Conservation (phyloP, 2,113 vertebrate genomes). For the Labeo rohita region DNA sequence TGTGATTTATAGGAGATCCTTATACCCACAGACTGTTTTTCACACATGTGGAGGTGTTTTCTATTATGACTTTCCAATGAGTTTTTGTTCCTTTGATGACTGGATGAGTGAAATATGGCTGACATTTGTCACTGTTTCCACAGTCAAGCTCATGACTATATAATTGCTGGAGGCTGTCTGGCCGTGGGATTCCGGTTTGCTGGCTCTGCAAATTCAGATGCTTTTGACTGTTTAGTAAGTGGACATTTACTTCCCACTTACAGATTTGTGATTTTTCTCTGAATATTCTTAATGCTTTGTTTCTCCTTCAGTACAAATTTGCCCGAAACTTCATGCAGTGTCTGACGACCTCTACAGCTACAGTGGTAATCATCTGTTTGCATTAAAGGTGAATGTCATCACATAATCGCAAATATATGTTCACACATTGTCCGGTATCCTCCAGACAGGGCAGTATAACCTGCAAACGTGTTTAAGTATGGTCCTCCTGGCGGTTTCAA, state of each 20-base stretch:
- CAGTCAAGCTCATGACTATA: constrained; percentile 97
- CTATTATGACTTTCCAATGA: constrained; percentile 3
- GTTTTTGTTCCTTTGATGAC: background rate
- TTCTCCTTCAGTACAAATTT: constrained; percentile 82
- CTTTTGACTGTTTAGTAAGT: constrained; percentile 93
- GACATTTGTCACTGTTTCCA: constrained; percentile 45
- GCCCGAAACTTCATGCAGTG: constrained; percentile 93
- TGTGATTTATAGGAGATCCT: constrained; percentile 15
- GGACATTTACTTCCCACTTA: background rate
- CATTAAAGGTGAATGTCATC: background rate
- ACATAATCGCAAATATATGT: background rate
- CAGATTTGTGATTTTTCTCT: background rate
- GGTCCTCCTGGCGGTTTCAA: constrained; percentile 89
- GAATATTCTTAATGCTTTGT: constrained; percentile 46
- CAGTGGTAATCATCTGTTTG: constrained; percentile 82
- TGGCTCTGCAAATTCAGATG: constrained; percentile 92
- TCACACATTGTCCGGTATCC: background rate
- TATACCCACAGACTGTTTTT: background rate
- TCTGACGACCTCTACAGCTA: constrained; percentile 85
- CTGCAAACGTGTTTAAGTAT: constrained; percentile 92
- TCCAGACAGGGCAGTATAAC: constrained; percentile 92
- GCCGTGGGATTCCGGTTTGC: constrained; percentile 95
- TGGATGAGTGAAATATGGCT: background rate
- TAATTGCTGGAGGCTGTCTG: constrained; percentile 94
- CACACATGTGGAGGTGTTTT: constrained; percentile 12